phyloP scores from a whole-genome alignment of 2,113 vertebrate genomes.

The Mungos mungo region DNA sequence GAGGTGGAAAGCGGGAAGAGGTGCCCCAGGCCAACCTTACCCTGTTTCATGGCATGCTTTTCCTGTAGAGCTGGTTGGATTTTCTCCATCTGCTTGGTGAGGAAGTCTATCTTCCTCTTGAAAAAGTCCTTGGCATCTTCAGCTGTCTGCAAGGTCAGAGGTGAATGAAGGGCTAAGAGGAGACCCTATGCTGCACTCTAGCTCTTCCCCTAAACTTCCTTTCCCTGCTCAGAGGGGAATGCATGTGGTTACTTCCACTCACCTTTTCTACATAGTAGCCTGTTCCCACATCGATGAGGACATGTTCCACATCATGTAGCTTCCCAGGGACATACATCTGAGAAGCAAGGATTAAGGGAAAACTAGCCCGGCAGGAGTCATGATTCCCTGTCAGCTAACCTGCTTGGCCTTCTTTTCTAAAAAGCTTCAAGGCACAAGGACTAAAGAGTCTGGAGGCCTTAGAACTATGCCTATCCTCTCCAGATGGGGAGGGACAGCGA shows the following conservation, averaged over 20 bases:
- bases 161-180: not conserved
- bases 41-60: conserved; percentile 95
- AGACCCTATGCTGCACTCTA: not conserved
- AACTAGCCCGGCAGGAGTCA: conserved; percentile 41
- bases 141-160: conserved; percentile 85
- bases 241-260: conserved; percentile 38
- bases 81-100: conserved; percentile 97
- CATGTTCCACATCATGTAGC: conserved; percentile 90
- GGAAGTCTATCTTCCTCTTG: conserved; percentile 95
- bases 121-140: conserved; percentile 92
- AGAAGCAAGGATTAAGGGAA: conserved; percentile 82
- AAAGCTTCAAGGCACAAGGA: not conserved
- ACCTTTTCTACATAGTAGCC: conserved; percentile 98
- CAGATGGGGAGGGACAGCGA: not conserved
- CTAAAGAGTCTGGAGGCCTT: not conserved
- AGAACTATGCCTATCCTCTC: not conserved
- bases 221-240: not conserved
- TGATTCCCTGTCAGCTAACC: not conserved
- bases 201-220: not conserved
- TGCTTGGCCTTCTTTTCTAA: conserved; percentile 3
- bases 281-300: conserved; percentile 93
- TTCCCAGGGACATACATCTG: conserved; percentile 97
- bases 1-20: not conserved
- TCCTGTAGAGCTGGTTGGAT: conserved; percentile 95
- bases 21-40: conserved; percentile 72